Evolutionary conservation across 2,888 invertebrate genomes (phyloP).

Genomic region (Lithophane socia): DNA sequence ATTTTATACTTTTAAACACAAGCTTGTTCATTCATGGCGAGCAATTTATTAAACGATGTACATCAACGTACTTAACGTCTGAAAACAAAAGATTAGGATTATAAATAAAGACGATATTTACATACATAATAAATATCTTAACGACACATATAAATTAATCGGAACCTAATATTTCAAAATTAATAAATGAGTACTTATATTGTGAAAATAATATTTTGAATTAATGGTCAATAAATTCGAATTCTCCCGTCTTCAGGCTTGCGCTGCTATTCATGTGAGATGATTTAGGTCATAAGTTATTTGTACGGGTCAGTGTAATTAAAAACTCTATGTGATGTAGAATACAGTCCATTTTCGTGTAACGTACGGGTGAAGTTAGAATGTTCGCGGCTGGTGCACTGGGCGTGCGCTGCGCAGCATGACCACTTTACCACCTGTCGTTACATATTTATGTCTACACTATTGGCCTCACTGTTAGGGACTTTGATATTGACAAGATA

Average conservation of each 20-base stretch:
- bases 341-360: constrained; percentile 83
- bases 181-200: constrained; percentile 91
- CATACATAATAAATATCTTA: constrained; percentile 90
- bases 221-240: constrained; percentile 91
- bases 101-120: constrained; percentile 90
- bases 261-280: constrained; percentile 82
- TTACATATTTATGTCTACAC: constrained; percentile 91
- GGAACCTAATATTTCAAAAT: constrained; percentile 91
- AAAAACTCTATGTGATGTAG: constrained; percentile 72
- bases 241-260: constrained; percentile 90
- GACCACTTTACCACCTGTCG: constrained; percentile 90
- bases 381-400: constrained; percentile 71
- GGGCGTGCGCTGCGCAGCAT: constrained; percentile 90
- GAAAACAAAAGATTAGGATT: constrained; percentile 87
- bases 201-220: constrained; percentile 91
- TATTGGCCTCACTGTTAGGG: constrained; percentile 90
- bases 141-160: constrained; percentile 91
- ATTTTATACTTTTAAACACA: constrained; percentile 52
- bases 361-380: constrained; percentile 72
- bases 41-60: constrained; percentile 76
- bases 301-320: constrained; percentile 68
- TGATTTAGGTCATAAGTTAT: constrained; percentile 70
- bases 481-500: constrained; percentile 91
- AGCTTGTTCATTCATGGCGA: constrained; percentile 68
- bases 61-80: constrained; percentile 77